Evolutionary conservation across 2,113 vertebrate genomes (phyloP).

Genomic region (Artemisiospiza belli): DNA sequence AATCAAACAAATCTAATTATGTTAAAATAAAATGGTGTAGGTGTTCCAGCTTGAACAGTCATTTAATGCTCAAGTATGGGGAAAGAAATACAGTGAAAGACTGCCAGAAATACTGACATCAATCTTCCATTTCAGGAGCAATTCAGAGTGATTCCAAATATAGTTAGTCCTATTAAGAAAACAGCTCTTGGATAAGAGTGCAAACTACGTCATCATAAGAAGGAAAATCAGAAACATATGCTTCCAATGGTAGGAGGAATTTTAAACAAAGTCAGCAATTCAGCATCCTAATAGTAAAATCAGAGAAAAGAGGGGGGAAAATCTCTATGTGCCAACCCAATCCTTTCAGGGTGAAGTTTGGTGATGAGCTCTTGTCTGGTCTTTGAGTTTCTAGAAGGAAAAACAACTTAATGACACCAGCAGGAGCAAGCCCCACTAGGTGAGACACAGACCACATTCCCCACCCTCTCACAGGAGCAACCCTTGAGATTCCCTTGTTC

Average conservation of each 20-base stretch:
- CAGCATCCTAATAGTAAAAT: neutral
- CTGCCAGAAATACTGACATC: constrained; percentile 40
- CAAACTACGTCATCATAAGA: constrained; percentile 18
- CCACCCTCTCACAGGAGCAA: neutral
- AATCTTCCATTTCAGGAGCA: constrained; percentile 33
- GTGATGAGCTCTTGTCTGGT: neutral
- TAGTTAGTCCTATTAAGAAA: constrained; percentile 46
- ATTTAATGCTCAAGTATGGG: neutral
- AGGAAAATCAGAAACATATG: constrained; percentile 48
- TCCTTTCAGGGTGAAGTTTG: neutral
- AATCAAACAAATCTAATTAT: neutral
- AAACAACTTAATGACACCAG: neutral
- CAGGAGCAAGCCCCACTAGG: neutral
- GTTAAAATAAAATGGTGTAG: neutral
- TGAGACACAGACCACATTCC: neutral
- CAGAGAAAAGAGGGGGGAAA: neutral
- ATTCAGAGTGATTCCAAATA: constrained; percentile 52
- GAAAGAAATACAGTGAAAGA: constrained; percentile 6
- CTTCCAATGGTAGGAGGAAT: neutral
- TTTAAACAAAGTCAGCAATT: constrained; percentile 23
- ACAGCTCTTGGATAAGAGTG: neutral
- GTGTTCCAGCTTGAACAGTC: neutral
- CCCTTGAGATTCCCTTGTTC: neutral
- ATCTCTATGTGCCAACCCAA: fast-evolving
- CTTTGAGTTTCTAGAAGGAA: neutral